Evolutionary conservation across 2,797 vertebrate species (phyloP).

Genomic region (Enteromius fasciolatus): DNA sequence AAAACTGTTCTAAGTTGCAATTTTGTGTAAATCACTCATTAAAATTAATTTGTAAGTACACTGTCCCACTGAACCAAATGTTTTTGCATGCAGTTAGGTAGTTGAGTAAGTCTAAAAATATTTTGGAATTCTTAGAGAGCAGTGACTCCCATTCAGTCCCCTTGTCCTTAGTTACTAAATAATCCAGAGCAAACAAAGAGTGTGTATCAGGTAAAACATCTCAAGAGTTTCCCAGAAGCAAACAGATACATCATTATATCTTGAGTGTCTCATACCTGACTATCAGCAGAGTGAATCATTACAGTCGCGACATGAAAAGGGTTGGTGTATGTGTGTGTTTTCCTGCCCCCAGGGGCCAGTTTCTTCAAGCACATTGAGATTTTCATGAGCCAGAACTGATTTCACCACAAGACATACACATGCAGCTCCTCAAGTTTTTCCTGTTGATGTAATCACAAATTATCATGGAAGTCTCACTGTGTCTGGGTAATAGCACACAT

Average conservation of each 20-base stretch:
- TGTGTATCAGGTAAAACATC: constrained; percentile 11
- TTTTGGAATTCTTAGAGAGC: background rate
- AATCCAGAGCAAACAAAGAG: constrained; percentile 31
- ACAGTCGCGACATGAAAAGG: constrained; percentile 21
- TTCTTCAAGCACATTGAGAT: constrained; percentile 70
- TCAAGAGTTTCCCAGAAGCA: constrained; percentile 32
- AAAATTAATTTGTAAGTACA: too few relatives aligned
- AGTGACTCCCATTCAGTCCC: background rate
- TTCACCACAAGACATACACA: constrained; percentile 35
- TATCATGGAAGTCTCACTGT: constrained; percentile 1
- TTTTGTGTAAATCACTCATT: background rate
- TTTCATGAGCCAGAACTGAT: constrained; percentile 72
- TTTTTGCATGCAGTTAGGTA: background rate
- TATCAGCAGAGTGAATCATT: constrained; percentile 45
- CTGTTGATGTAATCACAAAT: constrained; percentile 32
- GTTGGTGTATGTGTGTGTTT: constrained; percentile 64
- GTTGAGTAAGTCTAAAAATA: background rate
- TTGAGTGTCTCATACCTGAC: constrained; percentile 12
- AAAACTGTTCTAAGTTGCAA: background rate
- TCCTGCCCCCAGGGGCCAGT: constrained; percentile 59
- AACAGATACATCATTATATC: constrained; percentile 36
- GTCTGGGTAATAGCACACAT: background rate
- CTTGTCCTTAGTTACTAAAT: constrained; percentile 12
- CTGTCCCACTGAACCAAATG: background rate
- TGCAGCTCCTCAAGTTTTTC: constrained; percentile 24